Conservation (phyloP, 92 coral and sea anemone genomes). For the Anthopleura xanthogrammica region DNA sequence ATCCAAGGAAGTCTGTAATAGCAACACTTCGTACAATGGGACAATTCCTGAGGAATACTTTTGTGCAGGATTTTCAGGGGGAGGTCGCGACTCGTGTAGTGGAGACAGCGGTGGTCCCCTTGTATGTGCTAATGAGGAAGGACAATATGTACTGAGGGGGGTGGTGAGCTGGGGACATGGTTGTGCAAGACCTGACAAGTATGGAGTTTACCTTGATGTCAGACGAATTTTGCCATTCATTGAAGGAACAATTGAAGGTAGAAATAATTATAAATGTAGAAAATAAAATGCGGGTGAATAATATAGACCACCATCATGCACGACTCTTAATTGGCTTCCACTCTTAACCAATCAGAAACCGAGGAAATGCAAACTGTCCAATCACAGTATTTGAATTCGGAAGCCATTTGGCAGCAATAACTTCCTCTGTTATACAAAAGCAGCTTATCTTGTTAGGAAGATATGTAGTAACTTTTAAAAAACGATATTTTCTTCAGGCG, state of each 20-base stretch:
- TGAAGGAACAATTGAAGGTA: conserved; percentile 49
- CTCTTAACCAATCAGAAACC: too few relatives aligned
- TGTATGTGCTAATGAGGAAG: conserved; percentile 73
- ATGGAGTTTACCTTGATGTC: conserved; percentile 94
- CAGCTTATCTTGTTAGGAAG: too few relatives aligned
- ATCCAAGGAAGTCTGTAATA: conserved; percentile 72
- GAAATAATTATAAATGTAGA: too few relatives aligned
- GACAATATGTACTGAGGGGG: conserved; percentile 76
- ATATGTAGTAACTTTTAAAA: too few relatives aligned
- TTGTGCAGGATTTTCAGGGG: conserved; percentile 83
- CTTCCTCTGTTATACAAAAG: too few relatives aligned
- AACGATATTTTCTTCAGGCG: conserved; percentile 65
- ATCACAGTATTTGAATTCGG: too few relatives aligned
- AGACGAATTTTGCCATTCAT: conserved; percentile 73
- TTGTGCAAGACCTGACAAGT: conserved; percentile 82
- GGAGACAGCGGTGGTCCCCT: conserved; percentile 99
- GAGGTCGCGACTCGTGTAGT: conserved; percentile 80
- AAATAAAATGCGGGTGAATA: too few relatives aligned
- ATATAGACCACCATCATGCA: too few relatives aligned
- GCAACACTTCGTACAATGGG: conserved; percentile 71
- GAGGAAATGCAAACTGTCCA: too few relatives aligned
- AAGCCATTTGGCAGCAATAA: too few relatives aligned
- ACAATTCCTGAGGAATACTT: conserved; percentile 63
- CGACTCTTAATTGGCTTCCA: too few relatives aligned
- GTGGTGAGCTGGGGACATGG: conserved; percentile 93